A percentile compares a stretch with the other conserved stretches of the same genome.
phyloP scores from a whole-genome alignment of 2,797 vertebrate genomes.

The Luscinia luscinia region DNA sequence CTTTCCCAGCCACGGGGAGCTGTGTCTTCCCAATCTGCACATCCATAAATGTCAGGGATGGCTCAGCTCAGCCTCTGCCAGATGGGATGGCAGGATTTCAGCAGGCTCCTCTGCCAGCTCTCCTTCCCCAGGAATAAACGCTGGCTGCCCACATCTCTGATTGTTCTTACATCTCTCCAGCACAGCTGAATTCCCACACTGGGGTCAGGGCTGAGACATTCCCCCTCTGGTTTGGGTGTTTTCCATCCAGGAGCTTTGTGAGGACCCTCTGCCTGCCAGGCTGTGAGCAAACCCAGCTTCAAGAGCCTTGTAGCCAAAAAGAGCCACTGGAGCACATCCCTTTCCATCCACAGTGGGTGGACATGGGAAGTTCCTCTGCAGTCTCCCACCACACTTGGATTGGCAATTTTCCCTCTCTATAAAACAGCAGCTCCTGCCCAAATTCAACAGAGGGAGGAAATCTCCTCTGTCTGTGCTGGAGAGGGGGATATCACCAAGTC shows the following conservation, averaged over 20 bases:
- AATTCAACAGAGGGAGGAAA: slow-evolving; percentile 39
- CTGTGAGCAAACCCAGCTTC: background rate
- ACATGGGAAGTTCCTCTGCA: background rate
- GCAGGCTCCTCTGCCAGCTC: background rate
- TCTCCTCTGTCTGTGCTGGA: background rate
- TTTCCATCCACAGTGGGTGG: background rate
- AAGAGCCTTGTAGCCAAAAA: background rate
- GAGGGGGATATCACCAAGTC: background rate
- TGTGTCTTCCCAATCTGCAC: background rate
- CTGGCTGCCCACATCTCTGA: background rate
- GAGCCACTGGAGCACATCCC: background rate
- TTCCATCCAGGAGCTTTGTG: background rate
- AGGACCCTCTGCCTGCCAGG: background rate
- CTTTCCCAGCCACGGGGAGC: background rate
- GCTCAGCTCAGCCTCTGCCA: background rate
- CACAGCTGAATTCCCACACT: accelerated
- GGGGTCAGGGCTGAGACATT: background rate
- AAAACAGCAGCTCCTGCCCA: background rate
- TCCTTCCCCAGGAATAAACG: background rate
- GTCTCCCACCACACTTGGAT: background rate
- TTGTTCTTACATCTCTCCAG: background rate
- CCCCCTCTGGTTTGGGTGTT: background rate
- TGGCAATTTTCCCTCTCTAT: background rate
- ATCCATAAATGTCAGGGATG: background rate
- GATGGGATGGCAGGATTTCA: slow-evolving; percentile 49